Conservation (phyloP, 2,888 invertebrate genomes). For the Dexiosoma caninum region DNA sequence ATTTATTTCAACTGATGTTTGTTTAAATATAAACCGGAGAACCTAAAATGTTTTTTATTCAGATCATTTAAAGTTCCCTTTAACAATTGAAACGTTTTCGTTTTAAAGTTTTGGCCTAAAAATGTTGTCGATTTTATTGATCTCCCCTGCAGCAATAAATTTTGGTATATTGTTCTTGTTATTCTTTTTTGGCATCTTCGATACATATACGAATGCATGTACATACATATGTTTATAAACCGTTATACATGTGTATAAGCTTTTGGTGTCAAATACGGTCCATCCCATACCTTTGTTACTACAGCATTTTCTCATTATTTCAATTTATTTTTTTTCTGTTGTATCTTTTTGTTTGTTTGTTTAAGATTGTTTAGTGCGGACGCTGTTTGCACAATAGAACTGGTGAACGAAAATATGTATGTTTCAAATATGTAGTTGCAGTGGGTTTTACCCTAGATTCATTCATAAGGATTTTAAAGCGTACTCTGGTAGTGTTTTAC, state of each 20-base stretch:
- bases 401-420: background rate
- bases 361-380: constrained; percentile 12
- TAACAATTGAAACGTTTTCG: background rate
- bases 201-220: no score
- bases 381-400: background rate
- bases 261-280: no score
- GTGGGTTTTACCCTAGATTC: background rate
- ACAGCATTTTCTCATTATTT: no score
- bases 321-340: background rate
- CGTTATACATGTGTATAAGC: no score
- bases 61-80: background rate
- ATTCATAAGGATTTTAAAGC: background rate
- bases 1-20: no score
- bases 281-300: no score
- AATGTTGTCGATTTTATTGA: constrained; percentile 1
- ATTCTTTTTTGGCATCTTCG: background rate
- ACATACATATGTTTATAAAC: no score
- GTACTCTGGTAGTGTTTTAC: constrained; percentile 14
- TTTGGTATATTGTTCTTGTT: constrained; percentile 3
- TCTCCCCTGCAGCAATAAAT: constrained; percentile 23
- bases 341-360: background rate
- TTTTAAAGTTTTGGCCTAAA: constrained; percentile 16
- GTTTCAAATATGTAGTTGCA: background rate
- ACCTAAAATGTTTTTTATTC: no score
- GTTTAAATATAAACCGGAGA: no score